Percentiles rank a stretch among this genome's conserved stretches.
phyloP scores from a whole-genome alignment of 1,140 invertebrate genomes.

The Sarcophaga bullata region DNA sequence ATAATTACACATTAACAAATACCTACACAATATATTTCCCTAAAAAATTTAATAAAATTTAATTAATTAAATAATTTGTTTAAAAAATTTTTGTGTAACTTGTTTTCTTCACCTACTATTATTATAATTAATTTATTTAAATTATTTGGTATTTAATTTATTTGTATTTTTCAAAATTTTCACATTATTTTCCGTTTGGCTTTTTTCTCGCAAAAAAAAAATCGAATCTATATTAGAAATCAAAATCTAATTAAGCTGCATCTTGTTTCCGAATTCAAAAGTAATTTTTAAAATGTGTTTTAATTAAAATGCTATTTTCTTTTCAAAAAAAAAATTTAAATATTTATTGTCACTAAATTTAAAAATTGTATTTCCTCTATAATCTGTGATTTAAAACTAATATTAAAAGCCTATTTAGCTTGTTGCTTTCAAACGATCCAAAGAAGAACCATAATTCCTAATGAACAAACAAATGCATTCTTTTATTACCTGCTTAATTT shows the following conservation, averaged over 20 bases:
- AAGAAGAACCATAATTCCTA: neutral
- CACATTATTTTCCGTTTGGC: conserved; percentile 8
- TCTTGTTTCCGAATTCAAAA: neutral
- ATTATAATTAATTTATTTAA: neutral
- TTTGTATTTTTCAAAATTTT: conserved; percentile 17
- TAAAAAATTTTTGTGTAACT: neutral
- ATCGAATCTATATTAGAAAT: neutral
- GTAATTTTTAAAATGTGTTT: neutral
- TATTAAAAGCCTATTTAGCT: neutral
- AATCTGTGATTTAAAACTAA: neutral
- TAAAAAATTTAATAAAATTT: neutral
- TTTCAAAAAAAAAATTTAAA: neutral
- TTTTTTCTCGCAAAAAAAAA: conserved; percentile 4
- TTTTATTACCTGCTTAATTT: neutral
- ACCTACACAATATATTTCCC: conserved; percentile 8
- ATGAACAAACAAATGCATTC: conserved; percentile 7
- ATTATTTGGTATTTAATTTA: neutral
- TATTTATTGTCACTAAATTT: neutral
- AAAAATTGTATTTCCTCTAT: neutral
- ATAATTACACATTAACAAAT: conserved; percentile 15
- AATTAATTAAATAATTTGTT: neutral
- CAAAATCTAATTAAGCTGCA: neutral
- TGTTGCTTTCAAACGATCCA: conserved; percentile 5
- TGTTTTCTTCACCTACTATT: neutral
- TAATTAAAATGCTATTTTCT: neutral